Evolutionary conservation across 2,888 invertebrate species (phyloP).

Genomic region (Synanthedon tipuliformis): DNA sequence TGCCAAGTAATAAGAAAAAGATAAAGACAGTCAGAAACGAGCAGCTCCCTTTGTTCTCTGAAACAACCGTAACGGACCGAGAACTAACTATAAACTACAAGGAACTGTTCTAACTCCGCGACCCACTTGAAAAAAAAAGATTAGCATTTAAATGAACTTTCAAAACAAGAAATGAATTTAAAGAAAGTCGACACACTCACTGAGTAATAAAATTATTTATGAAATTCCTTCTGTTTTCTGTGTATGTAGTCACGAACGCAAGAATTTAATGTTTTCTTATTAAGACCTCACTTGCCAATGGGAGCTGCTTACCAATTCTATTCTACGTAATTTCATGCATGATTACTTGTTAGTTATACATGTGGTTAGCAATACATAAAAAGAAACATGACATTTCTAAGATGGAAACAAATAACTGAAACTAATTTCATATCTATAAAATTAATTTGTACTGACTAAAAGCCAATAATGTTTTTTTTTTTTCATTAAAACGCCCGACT

Average conservation of each 20-base stretch:
- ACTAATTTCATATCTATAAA: no score
- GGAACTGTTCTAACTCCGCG: slow-evolving; percentile 1
- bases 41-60: slow-evolving; percentile 5
- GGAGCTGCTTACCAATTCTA: no score
- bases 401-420: no score
- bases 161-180: slow-evolving; percentile 12
- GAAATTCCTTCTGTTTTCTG: slow-evolving; percentile 3
- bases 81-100: slow-evolving; percentile 2
- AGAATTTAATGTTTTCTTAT: background rate
- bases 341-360: no score
- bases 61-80: slow-evolving; percentile 4
- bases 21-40: slow-evolving; percentile 8
- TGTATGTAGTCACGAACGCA: slow-evolving; percentile 5
- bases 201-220: slow-evolving; percentile 6
- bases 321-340: no score
- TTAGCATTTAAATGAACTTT: slow-evolving; percentile 30
- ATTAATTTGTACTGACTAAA: no score
- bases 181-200: slow-evolving; percentile 12
- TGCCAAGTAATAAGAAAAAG: slow-evolving; percentile 21
- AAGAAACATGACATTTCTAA: no score
- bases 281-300: no score
- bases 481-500: no score
- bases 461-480: no score
- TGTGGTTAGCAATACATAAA: no score
- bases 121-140: slow-evolving; percentile 13